These are phyloP conservation scores for Zygogramma bicolorata DNA, from an alignment of 2,888 invertebrate species.

Conservation along the genomic window DNA sequence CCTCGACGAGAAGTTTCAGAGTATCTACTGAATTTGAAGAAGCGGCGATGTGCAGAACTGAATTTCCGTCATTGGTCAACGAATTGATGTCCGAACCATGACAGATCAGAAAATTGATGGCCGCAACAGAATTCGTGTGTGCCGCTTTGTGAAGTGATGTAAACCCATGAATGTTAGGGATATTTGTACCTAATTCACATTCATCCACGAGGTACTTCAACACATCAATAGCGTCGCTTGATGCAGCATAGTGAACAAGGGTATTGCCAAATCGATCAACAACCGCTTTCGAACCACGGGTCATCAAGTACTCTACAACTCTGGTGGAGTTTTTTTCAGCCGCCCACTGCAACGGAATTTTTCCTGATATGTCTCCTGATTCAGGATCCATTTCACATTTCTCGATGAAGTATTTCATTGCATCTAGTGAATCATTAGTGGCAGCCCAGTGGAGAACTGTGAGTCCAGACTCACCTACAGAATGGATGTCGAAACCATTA, in stretches of 20 bases:
- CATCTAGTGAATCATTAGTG: constrained; percentile 1
- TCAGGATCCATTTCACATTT: not conserved
- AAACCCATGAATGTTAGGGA: not conserved
- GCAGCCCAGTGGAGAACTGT: not conserved
- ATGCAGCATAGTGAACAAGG: constrained; percentile 1
- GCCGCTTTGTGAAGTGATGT: constrained; percentile 6
- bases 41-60: not conserved
- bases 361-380: not conserved
- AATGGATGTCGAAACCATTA: not conserved
- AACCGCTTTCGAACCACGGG: not conserved
- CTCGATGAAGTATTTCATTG: not conserved
- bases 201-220: not conserved
- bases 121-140: not conserved
- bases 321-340: not conserved
- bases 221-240: not conserved
- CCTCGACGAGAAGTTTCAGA: not conserved
- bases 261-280: not conserved
- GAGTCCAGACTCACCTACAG: not conserved
- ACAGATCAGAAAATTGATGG: not conserved
- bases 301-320: not conserved
- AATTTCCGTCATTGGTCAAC: not conserved
- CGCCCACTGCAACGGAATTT: not conserved
- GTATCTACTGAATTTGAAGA: not conserved
- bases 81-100: not conserved
- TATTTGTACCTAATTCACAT: not conserved